These are phyloP conservation scores for Percopsis transmontana DNA, from an alignment of 2,113 vertebrate genomes.

Conservation along the genomic window DNA sequence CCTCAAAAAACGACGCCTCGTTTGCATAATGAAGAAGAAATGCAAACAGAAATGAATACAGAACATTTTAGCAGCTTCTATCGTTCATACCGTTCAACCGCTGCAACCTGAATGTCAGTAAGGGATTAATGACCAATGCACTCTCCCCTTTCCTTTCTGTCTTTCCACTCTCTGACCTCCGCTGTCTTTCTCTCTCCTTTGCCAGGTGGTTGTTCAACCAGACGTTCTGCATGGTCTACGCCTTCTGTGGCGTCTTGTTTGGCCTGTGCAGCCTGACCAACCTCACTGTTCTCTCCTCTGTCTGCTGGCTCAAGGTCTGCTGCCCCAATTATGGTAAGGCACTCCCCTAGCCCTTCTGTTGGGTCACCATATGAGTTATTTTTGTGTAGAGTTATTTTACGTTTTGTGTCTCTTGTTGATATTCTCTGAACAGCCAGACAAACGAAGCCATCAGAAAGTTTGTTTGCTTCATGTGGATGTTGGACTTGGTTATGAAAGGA, in stretches of 20 bases:
- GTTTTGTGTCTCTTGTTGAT: no score
- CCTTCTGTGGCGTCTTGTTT: slow-evolving; percentile 86
- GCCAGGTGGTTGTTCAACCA: slow-evolving; percentile 83
- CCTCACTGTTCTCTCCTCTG: slow-evolving; percentile 81
- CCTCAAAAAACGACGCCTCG: no score
- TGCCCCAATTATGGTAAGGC: slow-evolving; percentile 84
- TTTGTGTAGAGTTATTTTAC: no score
- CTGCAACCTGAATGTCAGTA: not conserved
- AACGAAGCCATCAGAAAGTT: not conserved
- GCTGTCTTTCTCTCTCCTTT: slow-evolving; percentile 18
- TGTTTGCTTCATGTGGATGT: not conserved
- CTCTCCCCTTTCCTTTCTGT: slow-evolving; percentile 1
- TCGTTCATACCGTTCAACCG: no score
- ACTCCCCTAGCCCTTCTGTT: no score
- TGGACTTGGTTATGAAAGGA: no score
- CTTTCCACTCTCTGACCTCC: not conserved
- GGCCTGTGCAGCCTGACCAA: slow-evolving; percentile 86
- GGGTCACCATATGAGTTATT: no score
- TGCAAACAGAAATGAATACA: no score
- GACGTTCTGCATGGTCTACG: slow-evolving; percentile 74
- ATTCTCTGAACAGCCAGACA: no score
- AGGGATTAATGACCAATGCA: not conserved
- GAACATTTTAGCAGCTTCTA: no score
- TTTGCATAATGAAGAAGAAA: no score
- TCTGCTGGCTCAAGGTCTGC: slow-evolving; percentile 89